These are phyloP conservation scores for Rhinoptilus africanus DNA, from an alignment of 2,113 vertebrate genomes.

Conservation along the genomic window DNA sequence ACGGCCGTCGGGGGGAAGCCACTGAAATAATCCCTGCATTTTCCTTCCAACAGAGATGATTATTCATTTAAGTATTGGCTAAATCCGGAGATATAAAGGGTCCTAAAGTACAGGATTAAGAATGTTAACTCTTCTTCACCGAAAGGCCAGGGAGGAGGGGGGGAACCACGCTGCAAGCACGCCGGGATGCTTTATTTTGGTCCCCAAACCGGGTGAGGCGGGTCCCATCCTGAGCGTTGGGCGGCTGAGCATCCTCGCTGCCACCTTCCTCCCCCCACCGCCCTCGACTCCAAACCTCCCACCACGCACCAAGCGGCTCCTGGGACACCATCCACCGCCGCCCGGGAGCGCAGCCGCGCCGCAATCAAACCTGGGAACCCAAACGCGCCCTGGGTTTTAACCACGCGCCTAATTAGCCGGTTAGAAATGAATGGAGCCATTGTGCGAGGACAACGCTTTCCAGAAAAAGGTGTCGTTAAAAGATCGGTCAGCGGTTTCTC, in stretches of 20 bases:
- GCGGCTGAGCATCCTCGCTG: neutral
- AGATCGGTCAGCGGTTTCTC: neutral
- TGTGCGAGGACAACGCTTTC: slow-evolving; percentile 3
- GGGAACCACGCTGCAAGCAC: neutral
- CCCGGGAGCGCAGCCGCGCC: neutral
- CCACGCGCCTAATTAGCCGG: slow-evolving; percentile 3
- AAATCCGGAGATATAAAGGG: neutral
- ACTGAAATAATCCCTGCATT: neutral
- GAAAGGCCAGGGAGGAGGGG: neutral
- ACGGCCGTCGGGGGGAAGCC: neutral
- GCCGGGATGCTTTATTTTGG: neutral
- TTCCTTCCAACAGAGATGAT: slow-evolving; percentile 18
- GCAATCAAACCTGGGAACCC: slow-evolving; percentile 20
- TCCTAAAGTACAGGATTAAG: neutral
- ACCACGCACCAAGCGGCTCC: slow-evolving; percentile 73
- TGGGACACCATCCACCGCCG: slow-evolving; percentile 58
- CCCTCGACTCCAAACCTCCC: slow-evolving; percentile 74
- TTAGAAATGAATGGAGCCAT: slow-evolving; percentile 37
- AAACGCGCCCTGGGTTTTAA: neutral
- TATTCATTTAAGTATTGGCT: neutral
- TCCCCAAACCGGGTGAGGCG: neutral
- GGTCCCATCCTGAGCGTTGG: neutral
- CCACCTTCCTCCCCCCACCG: slow-evolving; percentile 44
- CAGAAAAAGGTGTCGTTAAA: slow-evolving; percentile 2
- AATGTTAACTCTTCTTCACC: neutral